phyloP scores from a whole-genome alignment of 2,888 invertebrate species.

The Tinea pellionella region DNA sequence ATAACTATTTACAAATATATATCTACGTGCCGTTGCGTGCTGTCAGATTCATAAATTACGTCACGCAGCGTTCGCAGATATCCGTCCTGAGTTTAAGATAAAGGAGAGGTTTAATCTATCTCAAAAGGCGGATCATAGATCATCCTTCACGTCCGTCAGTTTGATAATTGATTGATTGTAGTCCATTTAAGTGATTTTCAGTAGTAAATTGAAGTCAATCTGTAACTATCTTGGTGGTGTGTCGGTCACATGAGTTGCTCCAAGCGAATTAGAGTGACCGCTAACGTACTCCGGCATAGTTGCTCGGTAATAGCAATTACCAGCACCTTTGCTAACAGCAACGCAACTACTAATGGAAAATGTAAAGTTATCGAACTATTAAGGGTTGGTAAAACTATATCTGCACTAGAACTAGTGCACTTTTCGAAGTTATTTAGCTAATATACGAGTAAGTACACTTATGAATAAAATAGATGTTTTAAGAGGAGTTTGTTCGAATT shows the following conservation, averaged over 20 bases:
- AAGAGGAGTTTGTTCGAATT: no score
- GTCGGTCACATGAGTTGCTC: conserved; percentile 17
- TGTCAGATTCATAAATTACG: no score
- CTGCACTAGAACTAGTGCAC: neutral
- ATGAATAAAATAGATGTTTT: no score
- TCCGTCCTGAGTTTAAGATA: no score
- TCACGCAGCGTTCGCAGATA: no score
- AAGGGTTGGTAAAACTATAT: neutral
- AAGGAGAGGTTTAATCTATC: neutral
- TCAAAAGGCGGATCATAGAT: neutral
- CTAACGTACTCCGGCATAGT: neutral
- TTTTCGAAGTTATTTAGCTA: neutral
- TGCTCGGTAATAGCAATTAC: neutral
- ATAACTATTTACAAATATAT: no score
- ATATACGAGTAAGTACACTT: no score
- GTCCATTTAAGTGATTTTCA: neutral
- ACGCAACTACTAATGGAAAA: neutral
- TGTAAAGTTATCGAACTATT: neutral
- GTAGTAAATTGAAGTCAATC: conserved; percentile 1
- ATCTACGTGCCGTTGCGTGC: no score
- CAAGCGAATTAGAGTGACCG: conserved; percentile 9
- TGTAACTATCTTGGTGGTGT: neutral
- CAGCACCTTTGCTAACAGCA: neutral
- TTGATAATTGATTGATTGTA: conserved; percentile 7
- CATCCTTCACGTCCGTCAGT: neutral